Evolutionary conservation across 2,888 invertebrate genomes (phyloP), one percentile per base, ranked within the genome.

Genomic region (Pyralis farinalis): DNA sequence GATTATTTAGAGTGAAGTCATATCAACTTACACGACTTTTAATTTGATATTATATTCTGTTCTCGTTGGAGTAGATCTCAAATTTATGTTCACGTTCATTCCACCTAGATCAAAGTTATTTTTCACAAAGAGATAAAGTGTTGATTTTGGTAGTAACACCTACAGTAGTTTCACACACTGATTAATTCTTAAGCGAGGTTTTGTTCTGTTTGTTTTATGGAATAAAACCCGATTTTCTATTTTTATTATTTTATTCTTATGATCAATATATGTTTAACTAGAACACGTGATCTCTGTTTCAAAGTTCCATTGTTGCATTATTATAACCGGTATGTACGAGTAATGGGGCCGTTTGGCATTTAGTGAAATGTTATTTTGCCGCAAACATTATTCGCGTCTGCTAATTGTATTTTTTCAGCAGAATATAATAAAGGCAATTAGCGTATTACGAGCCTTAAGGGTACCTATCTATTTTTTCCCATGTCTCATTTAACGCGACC

Each of bases 401-500:
- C 49, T 64, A 58, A 61, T 55, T 63, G 61, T 58, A 59, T 59
- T 63, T 57, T 50, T 56, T 54, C 47, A 50, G 44, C 51, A 55
- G 49, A 59, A 64, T 61, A 66, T 66, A 72, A 67, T 70, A 62
- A 69, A 65, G 60, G 62, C 64, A 71, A 72, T 75, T 70, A 75
- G 58, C 54, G 47, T 59, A 58, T 59, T 63, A 63, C 54, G 47
- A 54, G 55, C 58, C 62, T 55, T 56, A 47, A 53, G 47, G 55
- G 51, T 34, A 37, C 51, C 43, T 45, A 47, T 51, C 43, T 45
- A 47, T 59, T 61, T 51, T 58, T 53, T 43, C 44, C 48, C 56
- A 40, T 49, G 49, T 48, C 43, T 52, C 55, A 57, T 64, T 66
- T 57, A 55, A 58, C 51, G 52, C 55, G 51, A 55, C 53, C 58